Evolutionary conservation across 1,140 invertebrate species (phyloP).

Genomic region (Wiebesia pumilae): DNA sequence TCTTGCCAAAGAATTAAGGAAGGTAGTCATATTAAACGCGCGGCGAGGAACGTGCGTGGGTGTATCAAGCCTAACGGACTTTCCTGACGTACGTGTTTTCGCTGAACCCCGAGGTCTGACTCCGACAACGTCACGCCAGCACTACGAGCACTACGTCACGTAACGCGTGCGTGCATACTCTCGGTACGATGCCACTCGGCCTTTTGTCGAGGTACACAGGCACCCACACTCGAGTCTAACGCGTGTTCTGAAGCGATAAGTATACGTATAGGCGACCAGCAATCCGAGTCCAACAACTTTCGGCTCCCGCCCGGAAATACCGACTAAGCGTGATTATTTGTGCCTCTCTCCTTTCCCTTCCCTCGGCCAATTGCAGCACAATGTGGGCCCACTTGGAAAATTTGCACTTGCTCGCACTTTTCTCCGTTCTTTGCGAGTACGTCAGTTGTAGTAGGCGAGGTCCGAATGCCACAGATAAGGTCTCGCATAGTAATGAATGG

Average conservation of each 20-base stretch:
- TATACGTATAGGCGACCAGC: not conserved
- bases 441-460: not conserved
- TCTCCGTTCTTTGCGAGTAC: not conserved
- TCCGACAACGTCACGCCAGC: not conserved
- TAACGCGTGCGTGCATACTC: not conserved
- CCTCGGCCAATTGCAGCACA: no score
- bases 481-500: not conserved
- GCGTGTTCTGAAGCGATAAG: conserved; percentile 26
- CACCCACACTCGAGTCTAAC: not conserved
- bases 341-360: not conserved
- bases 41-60: not conserved
- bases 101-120: not conserved
- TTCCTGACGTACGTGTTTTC: not conserved
- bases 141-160: not conserved
- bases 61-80: no score
- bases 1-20: not conserved
- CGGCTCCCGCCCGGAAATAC: no score
- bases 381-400: not conserved
- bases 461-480: not conserved
- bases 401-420: not conserved
- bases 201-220: not conserved
- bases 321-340: not conserved
- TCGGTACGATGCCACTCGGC: not conserved
- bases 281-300: not conserved
- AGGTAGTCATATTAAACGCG: not conserved